phyloP scores from a whole-genome alignment of 2,113 vertebrate genomes.

The Camelus dromedarius region DNA sequence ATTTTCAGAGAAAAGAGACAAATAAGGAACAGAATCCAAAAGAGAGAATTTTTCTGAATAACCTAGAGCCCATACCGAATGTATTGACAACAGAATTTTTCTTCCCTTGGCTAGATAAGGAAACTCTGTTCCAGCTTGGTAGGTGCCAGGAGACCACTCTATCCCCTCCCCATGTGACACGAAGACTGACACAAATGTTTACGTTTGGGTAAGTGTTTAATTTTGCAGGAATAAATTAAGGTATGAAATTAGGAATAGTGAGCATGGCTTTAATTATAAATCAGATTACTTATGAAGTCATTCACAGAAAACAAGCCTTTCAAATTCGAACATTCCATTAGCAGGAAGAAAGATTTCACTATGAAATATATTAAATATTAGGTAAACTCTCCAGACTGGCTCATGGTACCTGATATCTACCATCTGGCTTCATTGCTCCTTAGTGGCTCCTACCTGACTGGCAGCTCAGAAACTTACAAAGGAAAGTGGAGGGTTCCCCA shows the following conservation, averaged over 20 bases:
- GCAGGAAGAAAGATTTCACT: not conserved
- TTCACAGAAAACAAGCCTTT: constrained; percentile 59
- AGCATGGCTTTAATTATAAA: constrained; percentile 48
- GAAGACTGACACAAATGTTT: not conserved
- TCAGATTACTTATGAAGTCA: not conserved
- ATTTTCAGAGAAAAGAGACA: constrained; percentile 1
- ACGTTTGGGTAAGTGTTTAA: constrained; percentile 31
- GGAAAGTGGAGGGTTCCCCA: not conserved
- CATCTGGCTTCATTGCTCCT: not conserved
- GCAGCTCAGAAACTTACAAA: not conserved
- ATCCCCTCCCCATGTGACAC: not conserved
- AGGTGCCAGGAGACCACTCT: not conserved
- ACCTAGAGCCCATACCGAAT: not conserved
- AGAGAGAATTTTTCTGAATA: not conserved
- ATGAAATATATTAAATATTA: not conserved
- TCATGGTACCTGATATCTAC: not conserved
- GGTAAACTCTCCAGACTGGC: not conserved
- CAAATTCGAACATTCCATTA: not conserved
- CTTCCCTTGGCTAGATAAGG: not conserved
- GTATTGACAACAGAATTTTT: not conserved
- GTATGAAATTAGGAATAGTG: not conserved
- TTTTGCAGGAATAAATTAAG: constrained; percentile 42
- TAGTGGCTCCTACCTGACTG: not conserved
- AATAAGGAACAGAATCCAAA: not conserved
- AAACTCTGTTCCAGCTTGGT: not conserved